A percentile compares a stretch with the other conserved stretches of the same genome.
phyloP scores from a whole-genome alignment of 2,797 vertebrate species.

The Melanotaenia pygmaea region DNA sequence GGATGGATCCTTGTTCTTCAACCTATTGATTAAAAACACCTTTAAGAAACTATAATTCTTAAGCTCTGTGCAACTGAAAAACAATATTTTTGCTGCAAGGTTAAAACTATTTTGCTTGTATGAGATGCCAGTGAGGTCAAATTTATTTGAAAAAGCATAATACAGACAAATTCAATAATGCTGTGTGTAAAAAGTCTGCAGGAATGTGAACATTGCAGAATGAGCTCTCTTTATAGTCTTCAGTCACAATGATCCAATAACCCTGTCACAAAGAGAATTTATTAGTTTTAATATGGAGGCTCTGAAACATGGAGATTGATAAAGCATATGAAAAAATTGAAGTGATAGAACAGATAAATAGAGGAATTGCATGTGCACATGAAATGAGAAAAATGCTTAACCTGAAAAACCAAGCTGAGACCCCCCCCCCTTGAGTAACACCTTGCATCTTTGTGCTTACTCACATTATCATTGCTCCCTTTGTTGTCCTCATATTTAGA shows the following conservation, averaged over 20 bases:
- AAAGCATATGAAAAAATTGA: constrained; percentile 8
- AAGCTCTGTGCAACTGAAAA: neutral
- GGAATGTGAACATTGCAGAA: neutral
- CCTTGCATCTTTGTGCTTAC: constrained; percentile 59
- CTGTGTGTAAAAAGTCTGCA: neutral
- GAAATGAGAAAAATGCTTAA: neutral
- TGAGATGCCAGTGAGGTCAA: neutral
- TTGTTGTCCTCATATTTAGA: constrained; percentile 88
- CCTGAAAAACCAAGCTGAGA: constrained; percentile 1
- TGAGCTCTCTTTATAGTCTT: constrained; percentile 1
- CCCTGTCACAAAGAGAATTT: constrained; percentile 11
- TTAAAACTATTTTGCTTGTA: neutral
- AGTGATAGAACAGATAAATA: constrained; percentile 11
- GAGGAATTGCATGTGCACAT: neutral
- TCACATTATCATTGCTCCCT: constrained; percentile 91
- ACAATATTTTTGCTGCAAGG: neutral
- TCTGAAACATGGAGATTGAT: constrained; percentile 7
- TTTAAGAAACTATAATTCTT: neutral
- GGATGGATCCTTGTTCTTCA: neutral
- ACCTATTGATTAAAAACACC: neutral
- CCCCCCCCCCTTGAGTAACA: neutral
- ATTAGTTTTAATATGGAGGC: constrained; percentile 7
- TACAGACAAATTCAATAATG: neutral
- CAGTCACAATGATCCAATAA: constrained; percentile 11
- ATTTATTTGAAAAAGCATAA: neutral